A percentile compares a stretch with the other conserved stretches of the same genome.
Evolutionary conservation across 1,140 invertebrate species (phyloP).

Genomic region (Dinoponera quadriceps): DNA sequence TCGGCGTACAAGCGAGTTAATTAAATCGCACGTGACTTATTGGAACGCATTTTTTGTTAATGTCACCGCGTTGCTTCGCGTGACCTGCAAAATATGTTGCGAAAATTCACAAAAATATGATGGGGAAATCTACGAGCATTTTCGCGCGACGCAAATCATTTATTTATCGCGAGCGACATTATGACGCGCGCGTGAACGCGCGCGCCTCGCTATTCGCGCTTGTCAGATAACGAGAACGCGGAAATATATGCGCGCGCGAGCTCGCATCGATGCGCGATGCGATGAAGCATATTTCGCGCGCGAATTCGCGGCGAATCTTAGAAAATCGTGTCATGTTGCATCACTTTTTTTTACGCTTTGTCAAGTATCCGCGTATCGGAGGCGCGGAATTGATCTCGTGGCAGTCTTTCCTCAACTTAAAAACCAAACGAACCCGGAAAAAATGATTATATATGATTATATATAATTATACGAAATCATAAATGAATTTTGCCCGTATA

Average conservation of each 20-base stretch:
- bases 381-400: not conserved
- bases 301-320: not conserved
- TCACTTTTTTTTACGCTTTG: not conserved
- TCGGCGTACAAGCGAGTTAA: conserved; percentile 14
- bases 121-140: conserved; percentile 3
- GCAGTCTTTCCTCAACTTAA: too few relatives aligned
- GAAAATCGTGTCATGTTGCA: too few relatives aligned
- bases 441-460: too few relatives aligned
- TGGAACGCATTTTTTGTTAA: conserved; percentile 28
- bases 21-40: conserved; percentile 49
- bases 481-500: not conserved
- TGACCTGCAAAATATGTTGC: conserved; percentile 4
- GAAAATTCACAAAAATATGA: conserved; percentile 3
- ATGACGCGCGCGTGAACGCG: not conserved
- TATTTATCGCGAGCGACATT: not conserved
- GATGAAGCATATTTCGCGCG: not conserved
- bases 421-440: too few relatives aligned
- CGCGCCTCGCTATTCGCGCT: not conserved
- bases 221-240: not conserved
- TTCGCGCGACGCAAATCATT: not conserved
- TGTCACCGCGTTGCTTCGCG: conserved; percentile 2
- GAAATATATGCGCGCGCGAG: conserved; percentile 7
- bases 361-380: not conserved
- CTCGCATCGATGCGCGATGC: not conserved
- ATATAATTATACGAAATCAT: not conserved